Percentiles rank a stretch among this genome's conserved stretches.
Conservation (phyloP, 2,113 vertebrate species). For the Asarcornis scutulata region DNA sequence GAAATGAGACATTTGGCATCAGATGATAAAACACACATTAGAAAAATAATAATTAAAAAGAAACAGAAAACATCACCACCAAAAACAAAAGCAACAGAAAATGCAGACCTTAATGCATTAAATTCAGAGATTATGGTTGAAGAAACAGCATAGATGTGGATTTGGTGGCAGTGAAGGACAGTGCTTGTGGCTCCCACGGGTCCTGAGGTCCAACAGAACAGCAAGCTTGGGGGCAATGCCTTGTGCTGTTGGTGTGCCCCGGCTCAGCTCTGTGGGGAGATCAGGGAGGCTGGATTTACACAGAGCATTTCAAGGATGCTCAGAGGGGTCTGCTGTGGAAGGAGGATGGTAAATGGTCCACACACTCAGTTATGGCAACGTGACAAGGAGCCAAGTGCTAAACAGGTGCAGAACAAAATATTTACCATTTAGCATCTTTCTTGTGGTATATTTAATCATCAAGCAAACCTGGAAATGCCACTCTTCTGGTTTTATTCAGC, state of each 20-base stretch:
- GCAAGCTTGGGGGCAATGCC: not conserved
- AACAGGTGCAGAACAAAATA: not conserved
- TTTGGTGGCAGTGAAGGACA: not conserved
- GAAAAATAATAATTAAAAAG: not conserved
- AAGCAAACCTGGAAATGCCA: not conserved
- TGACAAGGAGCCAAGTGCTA: not conserved
- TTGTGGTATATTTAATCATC: not conserved
- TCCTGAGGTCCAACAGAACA: not conserved
- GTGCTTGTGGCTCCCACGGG: fast-evolving
- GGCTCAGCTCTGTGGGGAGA: not conserved
- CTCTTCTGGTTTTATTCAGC: not conserved
- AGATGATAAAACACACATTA: not conserved
- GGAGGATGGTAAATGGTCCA: not conserved
- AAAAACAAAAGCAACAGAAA: not conserved
- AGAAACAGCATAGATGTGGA: not conserved
- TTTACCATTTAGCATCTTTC: not conserved
- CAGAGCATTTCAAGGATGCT: not conserved
- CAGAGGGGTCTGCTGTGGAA: not conserved
- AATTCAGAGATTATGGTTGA: not conserved
- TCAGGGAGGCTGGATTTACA: not conserved
- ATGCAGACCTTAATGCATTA: not conserved
- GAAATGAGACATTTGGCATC: not conserved
- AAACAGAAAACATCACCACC: not conserved
- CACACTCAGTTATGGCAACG: not conserved
- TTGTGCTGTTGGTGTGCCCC: not conserved